Evolutionary conservation across 2,797 vertebrate genomes (phyloP).

Genomic region (Poliocrania exsul): DNA sequence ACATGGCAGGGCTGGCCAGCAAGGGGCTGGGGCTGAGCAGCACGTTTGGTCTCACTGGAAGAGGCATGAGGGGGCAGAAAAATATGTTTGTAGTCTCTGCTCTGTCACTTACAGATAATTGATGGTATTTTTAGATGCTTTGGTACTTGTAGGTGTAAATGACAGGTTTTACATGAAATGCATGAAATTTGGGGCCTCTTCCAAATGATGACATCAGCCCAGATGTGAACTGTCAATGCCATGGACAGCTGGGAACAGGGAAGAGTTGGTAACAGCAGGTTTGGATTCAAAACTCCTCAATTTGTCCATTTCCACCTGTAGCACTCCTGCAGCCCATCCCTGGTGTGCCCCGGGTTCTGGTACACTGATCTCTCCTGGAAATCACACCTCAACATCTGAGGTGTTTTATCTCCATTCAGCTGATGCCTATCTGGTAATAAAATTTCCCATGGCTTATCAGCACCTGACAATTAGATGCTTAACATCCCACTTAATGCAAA

Average conservation of each 20-base stretch:
- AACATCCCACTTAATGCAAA: slow-evolving; percentile 63
- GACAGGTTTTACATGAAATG: background rate
- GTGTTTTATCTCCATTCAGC: slow-evolving; percentile 43
- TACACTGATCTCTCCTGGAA: slow-evolving; percentile 22
- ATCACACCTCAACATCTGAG: background rate
- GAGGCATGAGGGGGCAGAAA: background rate
- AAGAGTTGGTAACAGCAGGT: background rate
- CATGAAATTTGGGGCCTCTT: background rate
- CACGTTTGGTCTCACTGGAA: background rate
- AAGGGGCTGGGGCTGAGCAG: background rate
- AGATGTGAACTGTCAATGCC: background rate
- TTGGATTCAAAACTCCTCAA: background rate
- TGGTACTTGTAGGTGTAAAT: background rate
- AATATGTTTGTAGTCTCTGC: background rate
- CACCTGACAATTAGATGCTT: slow-evolving; percentile 48
- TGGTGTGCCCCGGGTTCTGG: background rate
- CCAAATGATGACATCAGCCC: background rate
- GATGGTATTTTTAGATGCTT: slow-evolving; percentile 8
- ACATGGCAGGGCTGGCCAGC: background rate
- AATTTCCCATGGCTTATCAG: slow-evolving; percentile 64
- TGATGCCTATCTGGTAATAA: slow-evolving; percentile 45
- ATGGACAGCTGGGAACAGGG: background rate
- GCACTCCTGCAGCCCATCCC: background rate
- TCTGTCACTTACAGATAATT: background rate
- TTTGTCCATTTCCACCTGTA: background rate